A percentile compares a stretch with the other conserved stretches of the same genome.
Evolutionary conservation across 1,140 invertebrate species (phyloP).

Genomic region (Pantala flavescens): DNA sequence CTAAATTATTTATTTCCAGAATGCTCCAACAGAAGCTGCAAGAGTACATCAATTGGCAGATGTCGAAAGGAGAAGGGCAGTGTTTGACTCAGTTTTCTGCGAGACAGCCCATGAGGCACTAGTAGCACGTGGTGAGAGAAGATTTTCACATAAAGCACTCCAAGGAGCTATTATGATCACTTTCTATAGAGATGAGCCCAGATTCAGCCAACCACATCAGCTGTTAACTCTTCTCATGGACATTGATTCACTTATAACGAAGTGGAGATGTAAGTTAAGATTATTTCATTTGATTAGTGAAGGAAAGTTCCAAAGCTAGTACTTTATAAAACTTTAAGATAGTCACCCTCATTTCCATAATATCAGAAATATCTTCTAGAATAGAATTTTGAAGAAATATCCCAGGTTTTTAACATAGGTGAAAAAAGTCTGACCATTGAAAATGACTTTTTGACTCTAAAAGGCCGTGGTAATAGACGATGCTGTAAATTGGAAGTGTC

Average conservation of each 20-base stretch:
- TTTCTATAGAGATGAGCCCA: slow-evolving; percentile 88
- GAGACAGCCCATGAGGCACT: slow-evolving; percentile 67
- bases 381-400: no score
- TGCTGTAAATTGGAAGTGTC: no score
- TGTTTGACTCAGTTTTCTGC: slow-evolving; percentile 85
- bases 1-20: slow-evolving; percentile 30
- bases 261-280: slow-evolving; percentile 88
- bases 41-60: slow-evolving; percentile 54
- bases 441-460: no score
- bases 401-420: no score
- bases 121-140: slow-evolving; percentile 71
- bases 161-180: slow-evolving; percentile 97
- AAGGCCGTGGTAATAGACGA: no score
- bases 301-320: no score
- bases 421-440: no score
- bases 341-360: no score
- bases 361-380: no score
- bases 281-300: no score
- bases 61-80: slow-evolving; percentile 63
- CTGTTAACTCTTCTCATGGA: slow-evolving; percentile 90
- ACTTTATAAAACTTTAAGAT: no score
- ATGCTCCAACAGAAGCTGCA: slow-evolving; percentile 44
- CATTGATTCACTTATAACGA: slow-evolving; percentile 96
- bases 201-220: slow-evolving; percentile 95
- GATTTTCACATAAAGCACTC: slow-evolving; percentile 80